Base-by-base conservation (phyloP, 2,888 invertebrate species). In the Cephus rjabovi region DNA sequence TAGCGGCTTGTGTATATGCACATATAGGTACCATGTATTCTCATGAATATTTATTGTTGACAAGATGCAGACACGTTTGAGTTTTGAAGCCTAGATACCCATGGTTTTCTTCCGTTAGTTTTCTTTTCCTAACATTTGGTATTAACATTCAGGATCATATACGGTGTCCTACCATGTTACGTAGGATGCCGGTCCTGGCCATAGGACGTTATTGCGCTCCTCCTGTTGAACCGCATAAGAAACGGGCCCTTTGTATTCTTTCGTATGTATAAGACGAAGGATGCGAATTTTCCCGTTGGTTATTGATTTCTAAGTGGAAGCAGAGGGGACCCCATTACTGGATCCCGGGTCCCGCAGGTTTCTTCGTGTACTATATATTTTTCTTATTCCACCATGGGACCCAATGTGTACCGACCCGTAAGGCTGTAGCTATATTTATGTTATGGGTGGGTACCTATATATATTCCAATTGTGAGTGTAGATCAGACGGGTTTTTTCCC, bases 291-390 rank as follows among this genome's bases (percentile, higher is more conserved):
- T 34, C 33, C 31, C 71, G 71, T 34, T 40, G 77, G 23, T 70
- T 75, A 75, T 77, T 73, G 77, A 77, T 77, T 77, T 77, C 68
- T 71, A 77, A 71, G 12, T 71, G 31, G 71, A 71, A 71, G 33
- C 33, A 23, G 31, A 31, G 31, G 56, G 56, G 56, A 23, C 56
- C 23, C 23, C 56, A 9, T 56, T 56, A 56, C 56, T 56, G 56
- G 71, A 34, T 71, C 33, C 31, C 31, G 9, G 71, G 71, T 69
- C 35, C n/a, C 34, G 73, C 15, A 35, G 40, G 71, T 56, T 69
- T 74, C 74, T 77, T 11, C 37, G n/a, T 33, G 23, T 23, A 23
- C 9, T 56, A 56, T 56, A 56, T 56, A 56, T 56, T 23, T 56
- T 56, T 56, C 15, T 40, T 56, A 56, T 56, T 56, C 56, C 23